Conservation (phyloP, 2,797 vertebrate genomes). For the Brachyrhaphis roseni region DNA sequence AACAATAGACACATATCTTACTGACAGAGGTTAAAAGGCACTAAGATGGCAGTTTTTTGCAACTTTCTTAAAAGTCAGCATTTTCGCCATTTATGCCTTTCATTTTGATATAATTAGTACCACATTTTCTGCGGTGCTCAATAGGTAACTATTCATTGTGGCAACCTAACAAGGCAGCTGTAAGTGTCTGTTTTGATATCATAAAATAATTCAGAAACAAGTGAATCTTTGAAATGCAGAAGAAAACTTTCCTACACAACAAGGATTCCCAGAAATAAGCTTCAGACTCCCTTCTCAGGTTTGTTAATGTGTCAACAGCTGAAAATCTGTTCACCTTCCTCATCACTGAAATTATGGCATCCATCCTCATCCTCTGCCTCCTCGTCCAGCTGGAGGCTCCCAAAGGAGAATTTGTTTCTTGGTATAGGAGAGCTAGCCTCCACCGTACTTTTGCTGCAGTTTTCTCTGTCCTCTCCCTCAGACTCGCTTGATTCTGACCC, state of each 20-base stretch:
- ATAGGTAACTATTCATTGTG: slow-evolving; percentile 9
- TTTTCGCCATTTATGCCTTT: slow-evolving; percentile 13
- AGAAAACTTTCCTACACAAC: background rate
- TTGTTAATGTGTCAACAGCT: slow-evolving; percentile 72
- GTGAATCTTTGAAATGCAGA: background rate
- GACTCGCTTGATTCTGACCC: slow-evolving; percentile 93
- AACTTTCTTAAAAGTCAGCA: background rate
- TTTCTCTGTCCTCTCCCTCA: slow-evolving; percentile 75
- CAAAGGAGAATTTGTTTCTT: slow-evolving; percentile 84
- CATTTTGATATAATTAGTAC: background rate
- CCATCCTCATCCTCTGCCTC: slow-evolving; percentile 80
- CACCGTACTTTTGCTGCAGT: slow-evolving; percentile 72
- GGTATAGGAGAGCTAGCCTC: slow-evolving; percentile 74
- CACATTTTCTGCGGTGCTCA: slow-evolving; percentile 4
- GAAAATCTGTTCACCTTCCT: slow-evolving; percentile 83
- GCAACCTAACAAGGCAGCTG: slow-evolving; percentile 68
- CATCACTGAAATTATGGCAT: slow-evolving; percentile 83
- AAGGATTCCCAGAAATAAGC: slow-evolving; percentile 15
- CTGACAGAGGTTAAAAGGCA: slow-evolving; percentile 64
- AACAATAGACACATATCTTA: slow-evolving; percentile 10
- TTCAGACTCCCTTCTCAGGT: slow-evolving; percentile 1
- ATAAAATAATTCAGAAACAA: background rate
- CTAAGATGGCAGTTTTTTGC: slow-evolving; percentile 9
- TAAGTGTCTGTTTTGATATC: slow-evolving; percentile 28
- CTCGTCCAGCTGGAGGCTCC: slow-evolving; percentile 86